These are phyloP conservation scores for Lysiphlebus fabarum DNA, from an alignment of 1,140 invertebrate genomes.

Conservation along the genomic window DNA sequence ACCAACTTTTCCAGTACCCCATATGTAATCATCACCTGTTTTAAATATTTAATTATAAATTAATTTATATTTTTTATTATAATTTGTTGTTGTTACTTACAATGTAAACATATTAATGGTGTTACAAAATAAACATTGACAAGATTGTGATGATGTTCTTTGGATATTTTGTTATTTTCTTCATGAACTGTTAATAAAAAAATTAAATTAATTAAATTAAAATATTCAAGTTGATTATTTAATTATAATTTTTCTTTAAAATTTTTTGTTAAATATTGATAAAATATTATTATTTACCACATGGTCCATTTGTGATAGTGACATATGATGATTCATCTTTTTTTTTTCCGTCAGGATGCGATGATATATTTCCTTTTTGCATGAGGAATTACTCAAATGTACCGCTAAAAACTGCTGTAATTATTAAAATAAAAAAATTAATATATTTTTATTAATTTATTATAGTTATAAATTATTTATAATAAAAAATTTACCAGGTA, in stretches of 20 bases:
- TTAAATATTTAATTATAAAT: too few species aligned
- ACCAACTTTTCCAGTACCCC: conserved; percentile 60
- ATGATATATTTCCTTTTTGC: conserved; percentile 53
- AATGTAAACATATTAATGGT: conserved; percentile 56
- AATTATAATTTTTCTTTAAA: conserved; percentile 10
- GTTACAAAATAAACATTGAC: conserved; percentile 54
- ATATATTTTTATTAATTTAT: background rate
- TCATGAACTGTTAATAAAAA: too few species aligned
- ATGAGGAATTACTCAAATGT: conserved; percentile 50
- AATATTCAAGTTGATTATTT: background rate
- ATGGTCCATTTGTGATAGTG: conserved; percentile 50
- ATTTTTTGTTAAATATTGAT: background rate
- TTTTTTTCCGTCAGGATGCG: conserved; percentile 47
- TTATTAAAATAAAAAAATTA: conserved; percentile 17
- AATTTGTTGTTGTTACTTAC: conserved; percentile 48
- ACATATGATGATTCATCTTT: conserved; percentile 52
- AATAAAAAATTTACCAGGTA: background rate
- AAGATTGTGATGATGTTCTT: conserved; percentile 40
- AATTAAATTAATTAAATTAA: too few species aligned
- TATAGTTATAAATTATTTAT: background rate
- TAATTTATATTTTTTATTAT: conserved; percentile 17
- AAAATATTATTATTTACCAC: conserved; percentile 37
- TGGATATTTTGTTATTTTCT: conserved; percentile 29
- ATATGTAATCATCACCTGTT: conserved; percentile 65
- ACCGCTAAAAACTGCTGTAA: conserved; percentile 40